Percentiles rank a stretch among this genome's conserved stretches.
phyloP scores from a whole-genome alignment of 2,113 vertebrate species.

The Chaetura pelagica region DNA sequence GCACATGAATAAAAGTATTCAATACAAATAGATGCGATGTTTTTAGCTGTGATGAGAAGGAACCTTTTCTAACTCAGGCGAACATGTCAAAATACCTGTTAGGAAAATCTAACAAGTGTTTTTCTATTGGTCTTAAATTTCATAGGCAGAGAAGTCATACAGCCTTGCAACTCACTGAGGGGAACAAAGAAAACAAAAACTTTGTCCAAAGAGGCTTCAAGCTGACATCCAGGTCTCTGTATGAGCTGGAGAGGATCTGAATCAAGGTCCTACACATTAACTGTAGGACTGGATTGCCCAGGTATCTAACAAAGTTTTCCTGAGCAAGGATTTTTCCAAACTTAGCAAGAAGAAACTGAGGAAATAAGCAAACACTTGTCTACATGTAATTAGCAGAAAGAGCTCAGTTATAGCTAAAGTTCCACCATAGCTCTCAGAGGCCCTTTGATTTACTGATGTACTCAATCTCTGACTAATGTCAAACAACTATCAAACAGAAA shows the following conservation, averaged over 20 bases:
- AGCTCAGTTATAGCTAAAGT: not conserved
- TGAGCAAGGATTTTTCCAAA: not conserved
- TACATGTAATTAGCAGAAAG: not conserved
- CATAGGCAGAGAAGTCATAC: not conserved
- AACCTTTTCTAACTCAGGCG: not conserved
- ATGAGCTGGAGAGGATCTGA: not conserved
- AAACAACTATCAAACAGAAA: not conserved
- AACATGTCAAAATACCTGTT: not conserved
- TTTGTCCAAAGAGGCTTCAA: not conserved
- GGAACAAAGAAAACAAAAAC: not conserved
- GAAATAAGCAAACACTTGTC: not conserved
- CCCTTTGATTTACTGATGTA: not conserved
- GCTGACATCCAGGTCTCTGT: not conserved
- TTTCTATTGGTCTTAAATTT: not conserved
- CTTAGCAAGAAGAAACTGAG: not conserved
- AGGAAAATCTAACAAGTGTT: not conserved
- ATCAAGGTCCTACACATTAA: not conserved
- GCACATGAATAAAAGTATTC: not conserved
- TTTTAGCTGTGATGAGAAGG: not conserved
- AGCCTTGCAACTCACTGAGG: not conserved
- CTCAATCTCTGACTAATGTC: not conserved
- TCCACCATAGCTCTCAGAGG: accelerated
- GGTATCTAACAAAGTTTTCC: not conserved
- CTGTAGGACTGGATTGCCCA: not conserved
- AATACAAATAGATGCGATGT: accelerated